Base-by-base conservation (phyloP, 2,888 invertebrate genomes). In the Ennomos fuscantarius region DNA sequence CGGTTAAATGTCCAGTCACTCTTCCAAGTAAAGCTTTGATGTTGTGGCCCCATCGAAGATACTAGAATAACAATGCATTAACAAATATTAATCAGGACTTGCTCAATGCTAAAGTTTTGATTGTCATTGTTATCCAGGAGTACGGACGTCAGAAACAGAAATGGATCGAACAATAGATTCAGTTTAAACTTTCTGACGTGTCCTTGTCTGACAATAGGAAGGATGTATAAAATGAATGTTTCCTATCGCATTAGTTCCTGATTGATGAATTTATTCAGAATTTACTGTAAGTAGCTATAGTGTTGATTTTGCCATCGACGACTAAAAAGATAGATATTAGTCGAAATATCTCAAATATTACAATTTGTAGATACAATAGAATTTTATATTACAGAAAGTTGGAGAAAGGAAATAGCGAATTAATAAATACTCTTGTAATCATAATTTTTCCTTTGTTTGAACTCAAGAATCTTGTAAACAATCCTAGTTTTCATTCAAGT, bases 1-100 rank as follows among this genome's bases (percentile, higher is more conserved):
- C 66, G 65, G 62, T 58, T 65, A 78, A 80, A 68, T 81, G 79
- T 71, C 78, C 77, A 83, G 82, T 85, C 86, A 83, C 79, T 79
- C 73, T 73, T 74, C 71, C 69, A 66, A 72, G 65, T 71, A 75
- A 74, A 73, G 62, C 65, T 60, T 47, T 53, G 58, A 63, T 43
- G 46, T 41, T 43, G 33, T 35, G 37, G 49, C 24, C 36, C 34
- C 45, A 42, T 49, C 53, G 36, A 32, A 41, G 53, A 53, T 59
- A 47, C 31, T 41, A 56, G 42, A 41, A 41, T 33, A 58, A 58
- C 53, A 59, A 59, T 49, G 53, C 53, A 54, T 59, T 59, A 49
- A 59, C 58, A 33, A 53, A 54, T 54, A 58, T 35, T 53, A 59
- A 59, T 53, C 49, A 54, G 58, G 37, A 33, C 53, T 59, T 49